Percentiles rank a stretch among this genome's conserved stretches.
Conservation (phyloP, 1,140 invertebrate species). For the Procambarus clarkii region DNA sequence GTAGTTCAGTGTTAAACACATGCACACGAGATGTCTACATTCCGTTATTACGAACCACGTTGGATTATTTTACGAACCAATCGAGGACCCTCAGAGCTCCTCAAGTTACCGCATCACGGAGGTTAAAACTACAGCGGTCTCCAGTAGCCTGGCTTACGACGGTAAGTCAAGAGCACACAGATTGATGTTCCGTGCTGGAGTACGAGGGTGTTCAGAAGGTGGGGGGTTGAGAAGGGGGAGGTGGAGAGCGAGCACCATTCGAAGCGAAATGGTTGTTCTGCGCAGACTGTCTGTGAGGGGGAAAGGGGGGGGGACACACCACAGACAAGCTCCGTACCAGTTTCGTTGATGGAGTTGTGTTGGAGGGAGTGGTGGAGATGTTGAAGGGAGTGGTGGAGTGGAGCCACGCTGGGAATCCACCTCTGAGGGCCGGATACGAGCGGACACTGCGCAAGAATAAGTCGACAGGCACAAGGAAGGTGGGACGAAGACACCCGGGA, state of each 20-base stretch:
- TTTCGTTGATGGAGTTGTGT: conserved; percentile 43
- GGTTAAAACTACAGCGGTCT: too few species aligned
- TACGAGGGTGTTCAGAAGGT: too few species aligned
- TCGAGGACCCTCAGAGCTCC: too few species aligned
- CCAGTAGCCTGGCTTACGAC: too few species aligned
- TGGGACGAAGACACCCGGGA: conserved; percentile 37
- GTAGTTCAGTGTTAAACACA: too few species aligned
- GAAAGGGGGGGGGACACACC: neutral
- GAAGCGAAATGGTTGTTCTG: neutral
- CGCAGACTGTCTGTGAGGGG: neutral
- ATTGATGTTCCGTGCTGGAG: too few species aligned
- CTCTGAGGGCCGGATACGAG: conserved; percentile 34
- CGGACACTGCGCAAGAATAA: conserved; percentile 50
- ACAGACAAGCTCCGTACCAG: conserved; percentile 30
- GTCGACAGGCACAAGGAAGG: conserved; percentile 33
- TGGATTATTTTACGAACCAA: too few species aligned
- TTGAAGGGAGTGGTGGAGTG: conserved; percentile 1
- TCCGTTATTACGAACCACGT: too few species aligned
- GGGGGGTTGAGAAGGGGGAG: neutral
- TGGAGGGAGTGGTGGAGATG: conserved; percentile 14
- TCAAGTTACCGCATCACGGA: too few species aligned
- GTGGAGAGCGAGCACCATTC: neutral
- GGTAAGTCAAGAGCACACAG: too few species aligned
- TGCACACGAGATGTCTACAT: too few species aligned
- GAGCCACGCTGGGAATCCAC: conserved; percentile 35